Conservation (phyloP, 2,113 vertebrate genomes). For the Nematolebias whitei region DNA sequence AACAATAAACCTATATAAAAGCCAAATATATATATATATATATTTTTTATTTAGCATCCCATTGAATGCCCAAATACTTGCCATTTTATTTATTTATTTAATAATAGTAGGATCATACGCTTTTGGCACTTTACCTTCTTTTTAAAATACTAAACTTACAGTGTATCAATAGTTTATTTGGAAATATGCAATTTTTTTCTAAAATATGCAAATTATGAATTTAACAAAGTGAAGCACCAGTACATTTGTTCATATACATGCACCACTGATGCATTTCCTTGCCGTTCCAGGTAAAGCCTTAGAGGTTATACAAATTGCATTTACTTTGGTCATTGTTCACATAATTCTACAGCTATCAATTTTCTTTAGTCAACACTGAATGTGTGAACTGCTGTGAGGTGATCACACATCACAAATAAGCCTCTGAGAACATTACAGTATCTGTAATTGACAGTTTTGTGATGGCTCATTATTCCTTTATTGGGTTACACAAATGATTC, state of each 20-base stretch:
- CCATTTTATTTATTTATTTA: too few relatives aligned
- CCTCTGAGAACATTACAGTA: constrained; percentile 33
- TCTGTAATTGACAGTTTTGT: constrained; percentile 57
- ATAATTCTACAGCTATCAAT: constrained; percentile 39
- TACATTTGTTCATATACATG: not conserved
- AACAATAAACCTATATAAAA: too few relatives aligned
- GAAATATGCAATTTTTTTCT: too few relatives aligned
- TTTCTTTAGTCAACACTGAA: constrained; percentile 22
- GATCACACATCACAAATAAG: constrained; percentile 38
- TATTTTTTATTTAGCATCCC: too few relatives aligned
- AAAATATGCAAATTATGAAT: too few relatives aligned
- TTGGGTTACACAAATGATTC: constrained; percentile 43
- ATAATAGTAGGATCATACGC: too few relatives aligned
- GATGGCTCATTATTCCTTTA: constrained; percentile 65
- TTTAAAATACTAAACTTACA: too few relatives aligned
- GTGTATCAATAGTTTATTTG: too few relatives aligned
- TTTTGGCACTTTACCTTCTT: too few relatives aligned
- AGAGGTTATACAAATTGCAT: constrained; percentile 20
- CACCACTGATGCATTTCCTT: not conserved
- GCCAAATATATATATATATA: too few relatives aligned
- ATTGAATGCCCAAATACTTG: too few relatives aligned
- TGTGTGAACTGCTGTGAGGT: constrained; percentile 18
- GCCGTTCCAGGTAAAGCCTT: constrained; percentile 30
- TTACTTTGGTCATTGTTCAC: constrained; percentile 31
- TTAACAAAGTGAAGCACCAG: too few relatives aligned